These are phyloP conservation scores for Drosophila tanythrix DNA, from an alignment of 2,888 invertebrate genomes.

Conservation along the genomic window DNA sequence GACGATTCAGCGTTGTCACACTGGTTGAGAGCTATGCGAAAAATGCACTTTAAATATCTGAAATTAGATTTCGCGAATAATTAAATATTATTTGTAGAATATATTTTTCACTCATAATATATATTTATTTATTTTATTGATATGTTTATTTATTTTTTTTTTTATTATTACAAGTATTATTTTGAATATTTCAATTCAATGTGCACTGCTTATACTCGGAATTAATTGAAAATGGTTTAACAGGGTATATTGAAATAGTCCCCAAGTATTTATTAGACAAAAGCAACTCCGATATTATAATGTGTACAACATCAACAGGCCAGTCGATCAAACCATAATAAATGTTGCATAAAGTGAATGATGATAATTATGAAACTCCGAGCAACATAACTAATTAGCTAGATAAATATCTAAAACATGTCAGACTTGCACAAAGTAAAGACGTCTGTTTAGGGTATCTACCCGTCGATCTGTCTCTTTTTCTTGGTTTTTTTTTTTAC, in stretches of 20 bases:
- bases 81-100: not conserved
- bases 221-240: not conserved
- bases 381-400: not conserved
- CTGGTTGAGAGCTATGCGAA: constrained; percentile 3
- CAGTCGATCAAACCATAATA: not conserved
- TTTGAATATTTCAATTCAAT: constrained; percentile 7
- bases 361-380: no score
- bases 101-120: not conserved
- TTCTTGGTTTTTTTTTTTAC: constrained; percentile 21
- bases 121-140: not conserved
- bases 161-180: not conserved
- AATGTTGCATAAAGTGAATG: no score
- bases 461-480: not conserved
- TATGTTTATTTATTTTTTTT: not conserved
- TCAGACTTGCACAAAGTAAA: not conserved
- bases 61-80: no score
- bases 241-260: not conserved
- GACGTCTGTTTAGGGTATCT: not conserved
- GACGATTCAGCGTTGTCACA: constrained; percentile 20
- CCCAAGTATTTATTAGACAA: not conserved
- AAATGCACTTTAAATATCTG: not conserved
- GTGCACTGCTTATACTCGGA: constrained; percentile 4
- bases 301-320: not conserved
- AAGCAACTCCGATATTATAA: rapidly evolving
- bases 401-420: not conserved